phyloP scores from a whole-genome alignment of 2,797 vertebrate genomes.

The Coracias cyanogaster region DNA sequence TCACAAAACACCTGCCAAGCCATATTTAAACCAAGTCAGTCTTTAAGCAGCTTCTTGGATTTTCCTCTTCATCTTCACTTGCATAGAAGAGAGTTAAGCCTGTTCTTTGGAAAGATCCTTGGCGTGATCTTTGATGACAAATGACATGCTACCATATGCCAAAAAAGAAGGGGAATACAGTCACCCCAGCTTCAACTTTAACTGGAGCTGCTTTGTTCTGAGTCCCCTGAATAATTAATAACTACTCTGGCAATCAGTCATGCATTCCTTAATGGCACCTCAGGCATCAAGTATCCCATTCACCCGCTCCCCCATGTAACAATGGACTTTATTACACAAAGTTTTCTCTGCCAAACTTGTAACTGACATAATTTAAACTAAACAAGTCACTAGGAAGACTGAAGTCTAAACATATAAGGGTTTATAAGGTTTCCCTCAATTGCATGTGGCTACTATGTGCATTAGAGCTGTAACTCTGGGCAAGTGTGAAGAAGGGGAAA shows the following conservation, averaged over 20 bases:
- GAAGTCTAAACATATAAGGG: neutral
- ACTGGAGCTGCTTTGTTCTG: constrained; percentile 79
- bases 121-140: constrained; percentile 68
- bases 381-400: constrained; percentile 44
- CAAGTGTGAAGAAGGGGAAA: neutral
- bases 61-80: constrained; percentile 45
- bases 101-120: constrained; percentile 58
- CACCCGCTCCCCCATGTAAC: constrained; percentile 50
- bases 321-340: constrained; percentile 63
- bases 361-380: constrained; percentile 67
- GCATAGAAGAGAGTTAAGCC: constrained; percentile 59
- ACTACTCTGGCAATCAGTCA: constrained; percentile 83
- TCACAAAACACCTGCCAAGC: constrained; percentile 7
- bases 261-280: constrained; percentile 83
- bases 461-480: neutral
- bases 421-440: neutral
- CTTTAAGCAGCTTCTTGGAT: neutral
- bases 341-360: constrained; percentile 39
- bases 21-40: neutral
- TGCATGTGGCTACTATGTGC: neutral
- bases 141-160: constrained; percentile 63
- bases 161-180: constrained; percentile 57
- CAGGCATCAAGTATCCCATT: constrained; percentile 79
- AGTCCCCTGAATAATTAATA: constrained; percentile 80
- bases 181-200: constrained; percentile 56